A percentile compares a stretch with the other conserved stretches of the same genome.
Evolutionary conservation across 2,113 vertebrate species (phyloP).

Genomic region (Notiomystis cincta): DNA sequence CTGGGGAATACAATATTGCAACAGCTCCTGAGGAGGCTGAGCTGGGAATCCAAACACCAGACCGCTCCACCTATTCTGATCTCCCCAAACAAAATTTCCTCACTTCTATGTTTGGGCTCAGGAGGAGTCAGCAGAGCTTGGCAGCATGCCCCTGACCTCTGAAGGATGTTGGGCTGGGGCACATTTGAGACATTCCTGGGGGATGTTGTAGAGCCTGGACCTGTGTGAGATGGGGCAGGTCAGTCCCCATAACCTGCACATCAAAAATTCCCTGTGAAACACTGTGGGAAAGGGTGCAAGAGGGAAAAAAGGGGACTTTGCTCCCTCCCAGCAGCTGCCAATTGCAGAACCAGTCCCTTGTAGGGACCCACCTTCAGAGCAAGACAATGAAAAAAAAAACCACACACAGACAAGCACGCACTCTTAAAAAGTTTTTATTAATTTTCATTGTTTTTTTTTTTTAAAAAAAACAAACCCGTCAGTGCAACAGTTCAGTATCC

Average conservation of each 20-base stretch:
- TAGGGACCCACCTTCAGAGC: neutral
- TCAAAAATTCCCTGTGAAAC: neutral
- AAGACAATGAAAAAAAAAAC: slow-evolving; percentile 44
- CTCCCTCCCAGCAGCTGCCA: neutral
- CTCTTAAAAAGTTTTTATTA: slow-evolving; percentile 84
- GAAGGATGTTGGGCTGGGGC: neutral
- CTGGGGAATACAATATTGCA: neutral
- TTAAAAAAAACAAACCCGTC: slow-evolving; percentile 77
- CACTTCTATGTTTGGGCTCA: neutral
- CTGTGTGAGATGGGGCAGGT: neutral
- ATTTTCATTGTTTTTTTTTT: slow-evolving; percentile 76
- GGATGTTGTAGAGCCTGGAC: neutral
- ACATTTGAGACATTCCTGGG: neutral
- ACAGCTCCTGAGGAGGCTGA: neutral
- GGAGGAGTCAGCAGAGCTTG: neutral
- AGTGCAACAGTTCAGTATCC: slow-evolving; percentile 78
- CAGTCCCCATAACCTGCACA: accelerated
- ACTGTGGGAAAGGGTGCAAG: neutral
- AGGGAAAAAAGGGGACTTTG: neutral
- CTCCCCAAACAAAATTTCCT: neutral
- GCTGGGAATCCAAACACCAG: neutral
- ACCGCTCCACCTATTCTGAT: neutral
- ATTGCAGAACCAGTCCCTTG: neutral
- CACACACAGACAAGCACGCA: slow-evolving; percentile 34
- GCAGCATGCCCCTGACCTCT: neutral